phyloP scores from a whole-genome alignment of 2,113 vertebrate genomes.

The Lynx canadensis region DNA sequence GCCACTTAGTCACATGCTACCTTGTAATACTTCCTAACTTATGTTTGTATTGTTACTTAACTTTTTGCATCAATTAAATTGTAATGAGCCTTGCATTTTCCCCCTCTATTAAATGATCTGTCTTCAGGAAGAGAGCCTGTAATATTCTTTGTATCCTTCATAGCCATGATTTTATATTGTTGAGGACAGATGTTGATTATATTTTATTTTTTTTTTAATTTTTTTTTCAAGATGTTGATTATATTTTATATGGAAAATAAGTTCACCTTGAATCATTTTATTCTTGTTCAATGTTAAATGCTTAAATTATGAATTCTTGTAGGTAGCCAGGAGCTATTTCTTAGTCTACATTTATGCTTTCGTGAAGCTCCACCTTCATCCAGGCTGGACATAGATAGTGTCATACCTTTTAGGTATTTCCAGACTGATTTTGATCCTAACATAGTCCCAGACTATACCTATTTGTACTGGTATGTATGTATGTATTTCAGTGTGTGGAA shows the following conservation, averaged over 20 bases:
- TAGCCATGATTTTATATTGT: not conserved
- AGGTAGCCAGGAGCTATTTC: not conserved
- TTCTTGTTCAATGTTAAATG: slow-evolving; percentile 2
- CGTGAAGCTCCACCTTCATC: not conserved
- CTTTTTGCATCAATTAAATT: not conserved
- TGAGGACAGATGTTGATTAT: not conserved
- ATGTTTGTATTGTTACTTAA: slow-evolving; percentile 27
- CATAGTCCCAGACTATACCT: not conserved
- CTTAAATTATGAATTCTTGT: not conserved
- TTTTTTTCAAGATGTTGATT: not conserved
- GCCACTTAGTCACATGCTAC: not conserved
- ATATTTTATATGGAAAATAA: not conserved
- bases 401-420: not conserved
- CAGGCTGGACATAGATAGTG: not conserved
- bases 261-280: not conserved
- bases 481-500: not conserved
- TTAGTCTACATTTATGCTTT: not conserved
- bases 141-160: not conserved
- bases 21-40: not conserved
- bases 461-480: not conserved
- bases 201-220: not conserved
- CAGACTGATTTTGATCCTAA: not conserved
- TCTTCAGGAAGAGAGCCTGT: not conserved
- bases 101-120: not conserved
- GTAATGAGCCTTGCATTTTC: not conserved